These are phyloP conservation scores for Lytechinus pictus DNA, from an alignment of 35 echinoderm and acorn worm species.

Conservation along the genomic window DNA sequence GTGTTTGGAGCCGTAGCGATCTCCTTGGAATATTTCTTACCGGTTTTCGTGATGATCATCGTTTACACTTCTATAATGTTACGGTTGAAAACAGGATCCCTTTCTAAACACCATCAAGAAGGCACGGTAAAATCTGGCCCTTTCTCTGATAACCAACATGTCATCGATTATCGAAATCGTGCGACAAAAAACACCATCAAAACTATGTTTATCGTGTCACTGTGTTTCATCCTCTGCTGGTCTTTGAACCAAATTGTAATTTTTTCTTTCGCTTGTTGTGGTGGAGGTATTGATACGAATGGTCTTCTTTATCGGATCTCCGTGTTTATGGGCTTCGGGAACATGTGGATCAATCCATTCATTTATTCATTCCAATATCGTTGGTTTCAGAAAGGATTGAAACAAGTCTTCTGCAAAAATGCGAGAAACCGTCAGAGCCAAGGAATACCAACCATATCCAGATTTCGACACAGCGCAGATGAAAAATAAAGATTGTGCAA, in stretches of 20 bases:
- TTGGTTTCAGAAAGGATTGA: constrained; percentile 18
- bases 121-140: too few species aligned
- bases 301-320: not conserved
- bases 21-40: constrained; percentile 40
- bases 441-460: not conserved
- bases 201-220: not conserved
- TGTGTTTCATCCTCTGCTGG: constrained; percentile 43
- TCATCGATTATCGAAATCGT: not conserved
- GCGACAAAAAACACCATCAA: not conserved
- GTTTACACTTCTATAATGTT: constrained; percentile 50
- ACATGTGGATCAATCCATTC: constrained; percentile 68
- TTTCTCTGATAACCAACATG: too few species aligned
- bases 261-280: constrained; percentile 23
- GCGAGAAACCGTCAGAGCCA: not conserved
- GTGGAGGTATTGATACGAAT: not conserved
- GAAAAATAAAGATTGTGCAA: too few species aligned
- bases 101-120: too few species aligned
- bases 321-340: constrained; percentile 54
- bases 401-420: not conserved
- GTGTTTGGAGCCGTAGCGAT: not conserved
- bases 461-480: not conserved
- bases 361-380: constrained; percentile 63
- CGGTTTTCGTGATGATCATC: constrained; percentile 52
- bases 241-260: constrained; percentile 39
- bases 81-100: not conserved